These are phyloP conservation scores for Agriopis marginaria DNA, from an alignment of 2,888 invertebrate species.

Conservation along the genomic window DNA sequence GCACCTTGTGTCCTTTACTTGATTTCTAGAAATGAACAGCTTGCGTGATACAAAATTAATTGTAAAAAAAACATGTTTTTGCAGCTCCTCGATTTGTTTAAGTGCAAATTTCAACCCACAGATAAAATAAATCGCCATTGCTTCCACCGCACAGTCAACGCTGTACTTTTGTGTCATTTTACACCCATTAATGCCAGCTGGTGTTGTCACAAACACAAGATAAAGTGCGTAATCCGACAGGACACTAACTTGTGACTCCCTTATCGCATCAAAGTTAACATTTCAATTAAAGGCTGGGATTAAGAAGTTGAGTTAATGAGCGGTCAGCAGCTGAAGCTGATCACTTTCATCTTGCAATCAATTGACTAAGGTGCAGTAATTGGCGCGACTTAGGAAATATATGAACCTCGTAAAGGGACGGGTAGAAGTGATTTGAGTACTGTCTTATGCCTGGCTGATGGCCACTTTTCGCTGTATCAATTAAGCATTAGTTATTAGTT, in stretches of 20 bases:
- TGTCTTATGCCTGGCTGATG: constrained; percentile 6
- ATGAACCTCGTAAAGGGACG: constrained; percentile 29
- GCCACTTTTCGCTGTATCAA: not conserved
- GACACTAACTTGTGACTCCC: constrained; percentile 68
- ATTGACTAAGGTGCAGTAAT: constrained; percentile 68
- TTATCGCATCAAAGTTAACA: constrained; percentile 72
- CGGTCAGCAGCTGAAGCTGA: constrained; percentile 64
- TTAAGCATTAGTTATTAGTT: too few species aligned
- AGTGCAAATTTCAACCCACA: not conserved
- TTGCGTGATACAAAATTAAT: too few species aligned
- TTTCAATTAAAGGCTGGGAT: constrained; percentile 75
- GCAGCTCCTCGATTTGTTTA: too few species aligned
- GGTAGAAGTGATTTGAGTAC: constrained; percentile 22
- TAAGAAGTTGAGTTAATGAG: constrained; percentile 65
- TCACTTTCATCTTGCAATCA: constrained; percentile 54
- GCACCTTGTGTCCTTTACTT: not conserved
- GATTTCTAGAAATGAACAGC: not conserved
- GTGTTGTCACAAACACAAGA: constrained; percentile 61
- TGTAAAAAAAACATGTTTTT: too few species aligned
- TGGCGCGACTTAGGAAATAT: constrained; percentile 59
- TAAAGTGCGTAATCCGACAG: constrained; percentile 61
- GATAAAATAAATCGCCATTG: too few species aligned
- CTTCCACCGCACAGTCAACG: constrained; percentile 3
- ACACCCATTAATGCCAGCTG: constrained; percentile 54
- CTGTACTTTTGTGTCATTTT: constrained; percentile 48